These are phyloP conservation scores for Oriolus oriolus DNA, from an alignment of 2,113 vertebrate species.

Conservation along the genomic window DNA sequence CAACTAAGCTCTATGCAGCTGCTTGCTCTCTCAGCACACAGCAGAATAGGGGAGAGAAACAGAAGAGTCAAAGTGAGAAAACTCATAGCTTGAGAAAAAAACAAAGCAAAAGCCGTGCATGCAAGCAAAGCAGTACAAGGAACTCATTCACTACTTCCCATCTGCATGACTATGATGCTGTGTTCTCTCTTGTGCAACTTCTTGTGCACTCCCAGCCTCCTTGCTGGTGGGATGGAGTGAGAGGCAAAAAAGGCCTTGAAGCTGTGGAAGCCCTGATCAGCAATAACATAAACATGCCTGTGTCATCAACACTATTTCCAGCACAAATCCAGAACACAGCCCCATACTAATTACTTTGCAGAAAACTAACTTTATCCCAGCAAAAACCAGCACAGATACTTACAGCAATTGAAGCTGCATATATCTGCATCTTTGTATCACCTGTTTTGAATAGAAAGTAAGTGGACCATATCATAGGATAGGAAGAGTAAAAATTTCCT, in stretches of 20 bases:
- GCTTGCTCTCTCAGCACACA: neutral
- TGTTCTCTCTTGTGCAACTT: neutral
- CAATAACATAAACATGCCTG: neutral
- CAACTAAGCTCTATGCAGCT: neutral
- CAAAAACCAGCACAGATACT: neutral
- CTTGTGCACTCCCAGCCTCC: neutral
- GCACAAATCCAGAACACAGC: neutral
- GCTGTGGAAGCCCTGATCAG: neutral
- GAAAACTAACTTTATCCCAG: neutral
- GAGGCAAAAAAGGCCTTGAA: neutral
- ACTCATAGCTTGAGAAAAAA: neutral
- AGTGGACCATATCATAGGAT: neutral
- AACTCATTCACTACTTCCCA: neutral
- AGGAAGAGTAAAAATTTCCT: neutral
- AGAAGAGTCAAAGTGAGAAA: neutral
- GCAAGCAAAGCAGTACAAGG: neutral
- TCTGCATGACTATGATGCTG: accelerated
- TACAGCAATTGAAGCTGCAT: neutral
- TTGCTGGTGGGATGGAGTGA: neutral
- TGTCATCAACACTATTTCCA: neutral
- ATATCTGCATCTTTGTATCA: neutral
- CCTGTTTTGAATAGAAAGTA: neutral
- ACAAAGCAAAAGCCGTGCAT: accelerated
- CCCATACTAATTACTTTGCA: neutral
- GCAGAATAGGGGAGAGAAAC: neutral